phyloP scores from a whole-genome alignment of 2,113 vertebrate genomes.

The Saiga tatarica region DNA sequence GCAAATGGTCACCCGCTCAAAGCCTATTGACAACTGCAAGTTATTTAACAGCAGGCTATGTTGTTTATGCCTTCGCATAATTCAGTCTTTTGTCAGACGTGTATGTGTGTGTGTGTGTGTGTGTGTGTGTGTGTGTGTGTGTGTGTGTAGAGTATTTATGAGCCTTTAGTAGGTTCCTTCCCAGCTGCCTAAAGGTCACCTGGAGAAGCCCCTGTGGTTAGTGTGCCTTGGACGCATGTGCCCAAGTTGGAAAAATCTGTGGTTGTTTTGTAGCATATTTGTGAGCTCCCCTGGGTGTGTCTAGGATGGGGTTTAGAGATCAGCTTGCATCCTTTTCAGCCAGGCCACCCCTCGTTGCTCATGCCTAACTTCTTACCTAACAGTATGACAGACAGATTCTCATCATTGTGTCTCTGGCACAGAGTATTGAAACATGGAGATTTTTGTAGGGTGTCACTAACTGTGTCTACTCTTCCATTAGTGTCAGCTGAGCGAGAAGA shows the following conservation, averaged over 20 bases:
- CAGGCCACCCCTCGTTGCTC: neutral
- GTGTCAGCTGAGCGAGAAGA: slow-evolving; percentile 74
- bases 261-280: neutral
- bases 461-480: neutral
- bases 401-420: neutral
- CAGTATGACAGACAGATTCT: neutral
- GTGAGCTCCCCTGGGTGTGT: neutral
- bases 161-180: neutral
- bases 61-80: neutral
- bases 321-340: neutral
- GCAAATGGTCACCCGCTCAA: neutral
- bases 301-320: neutral
- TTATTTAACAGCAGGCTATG: neutral
- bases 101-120: neutral
- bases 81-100: neutral
- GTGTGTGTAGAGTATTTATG: neutral
- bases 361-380: neutral
- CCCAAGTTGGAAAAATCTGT: neutral
- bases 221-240: neutral
- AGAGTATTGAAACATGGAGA: neutral
- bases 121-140: too few species aligned
- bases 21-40: neutral
- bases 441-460: neutral
- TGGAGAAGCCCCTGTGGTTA: neutral
- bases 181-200: neutral